Evolutionary conservation across 1,140 invertebrate species (phyloP).

Genomic region (Ostrea edulis): DNA sequence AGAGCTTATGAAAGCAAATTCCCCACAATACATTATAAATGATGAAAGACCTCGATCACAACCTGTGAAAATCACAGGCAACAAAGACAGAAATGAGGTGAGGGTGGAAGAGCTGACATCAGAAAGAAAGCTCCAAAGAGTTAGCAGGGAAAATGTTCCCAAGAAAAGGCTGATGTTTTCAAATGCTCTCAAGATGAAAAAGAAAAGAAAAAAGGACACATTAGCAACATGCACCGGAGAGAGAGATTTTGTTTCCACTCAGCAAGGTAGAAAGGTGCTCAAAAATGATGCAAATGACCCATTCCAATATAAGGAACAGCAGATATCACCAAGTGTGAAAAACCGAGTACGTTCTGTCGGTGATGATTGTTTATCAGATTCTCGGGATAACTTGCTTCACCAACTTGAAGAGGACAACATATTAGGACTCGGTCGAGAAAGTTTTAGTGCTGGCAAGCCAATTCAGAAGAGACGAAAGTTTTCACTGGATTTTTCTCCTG

Average conservation of each 20-base stretch:
- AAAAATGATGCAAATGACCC: not conserved
- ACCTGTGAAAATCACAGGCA: not conserved
- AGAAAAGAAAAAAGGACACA: not conserved
- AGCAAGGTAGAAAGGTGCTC: not conserved
- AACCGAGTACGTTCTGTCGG: not conserved
- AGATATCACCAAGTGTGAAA: not conserved
- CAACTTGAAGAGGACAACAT: not conserved
- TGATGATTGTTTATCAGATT: not conserved
- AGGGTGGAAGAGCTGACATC: not conserved
- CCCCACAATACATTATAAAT: not conserved
- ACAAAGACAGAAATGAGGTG: not conserved
- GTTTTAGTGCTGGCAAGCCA: not conserved
- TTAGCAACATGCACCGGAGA: not conserved
- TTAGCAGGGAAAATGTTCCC: not conserved
- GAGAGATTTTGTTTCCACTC: not conserved
- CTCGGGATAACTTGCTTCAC: not conserved
- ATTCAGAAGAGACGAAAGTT: not conserved
- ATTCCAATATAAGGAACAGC: not conserved
- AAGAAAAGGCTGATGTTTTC: slow-evolving; percentile 3
- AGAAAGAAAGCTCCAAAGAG: not conserved
- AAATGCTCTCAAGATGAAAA: slow-evolving; percentile 27
- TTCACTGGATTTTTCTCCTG: slow-evolving; percentile 19
- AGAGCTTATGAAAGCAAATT: not conserved
- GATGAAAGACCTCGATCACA: not conserved
- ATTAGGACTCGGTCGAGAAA: not conserved